Evolutionary conservation across 2,888 invertebrate genomes (phyloP), one percentile per base, ranked within the genome.

Genomic region (Nyleta sp.): DNA sequence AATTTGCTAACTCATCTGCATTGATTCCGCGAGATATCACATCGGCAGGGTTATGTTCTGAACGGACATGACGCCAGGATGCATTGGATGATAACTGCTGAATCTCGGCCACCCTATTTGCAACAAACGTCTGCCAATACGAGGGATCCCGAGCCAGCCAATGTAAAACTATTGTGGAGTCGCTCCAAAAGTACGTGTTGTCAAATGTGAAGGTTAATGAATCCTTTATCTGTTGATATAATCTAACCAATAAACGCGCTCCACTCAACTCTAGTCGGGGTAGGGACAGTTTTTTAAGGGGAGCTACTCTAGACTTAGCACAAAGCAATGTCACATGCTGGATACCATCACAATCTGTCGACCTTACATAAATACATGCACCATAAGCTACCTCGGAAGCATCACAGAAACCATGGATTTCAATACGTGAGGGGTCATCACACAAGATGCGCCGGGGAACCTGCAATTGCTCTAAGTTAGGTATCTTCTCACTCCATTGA

Each of bases 381-480:
- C 52, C 52, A 44, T 53, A 65, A 13, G 65, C 44, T 13, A 13
- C 3, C 20, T 62, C 62, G n/a, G 50, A 50, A 1, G 50, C 13
- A 17, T 50, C 31, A 31, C 31, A 50, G 15, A 50, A 50, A n/a
- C 84, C 82, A 38, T 82, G 81, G 0, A 84, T 20, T 38, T 82
- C 53, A 10, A 80, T 65, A 0, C 55, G 24, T 0, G 8, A 17
- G 6, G 67, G 10, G 6, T 72, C n/a, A 13, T 48, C 11, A 7
- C 52, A 18, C 8, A 72, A 7, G 1, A 80, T 38, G 35, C 52
- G 53, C 6, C 84, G 52, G n/a, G 44, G 35, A 13, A 82, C 73
- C 2, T 40, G 5, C 4, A 81, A 17, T 4, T 82, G 20, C 35
- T 80, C 74, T 0, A 84, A 24, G 0, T 22, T 10, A 10, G 17